Evolutionary conservation across 2,797 vertebrate species (phyloP).

Genomic region (Orestias chungarensis): DNA sequence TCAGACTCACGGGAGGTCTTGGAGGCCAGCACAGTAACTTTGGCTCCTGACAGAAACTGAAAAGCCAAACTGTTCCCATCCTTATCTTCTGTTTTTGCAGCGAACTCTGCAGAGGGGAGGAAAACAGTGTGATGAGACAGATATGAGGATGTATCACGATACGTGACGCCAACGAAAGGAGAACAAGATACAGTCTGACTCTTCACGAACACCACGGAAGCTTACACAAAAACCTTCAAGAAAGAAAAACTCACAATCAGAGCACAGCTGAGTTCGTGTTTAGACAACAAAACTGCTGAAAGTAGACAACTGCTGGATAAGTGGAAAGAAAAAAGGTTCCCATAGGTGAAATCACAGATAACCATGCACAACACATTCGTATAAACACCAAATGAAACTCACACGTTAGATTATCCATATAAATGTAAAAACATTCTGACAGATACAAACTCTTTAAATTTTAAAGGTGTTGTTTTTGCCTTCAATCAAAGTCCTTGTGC

Average conservation of each 20-base stretch:
- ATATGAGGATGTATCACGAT: constrained; percentile 50
- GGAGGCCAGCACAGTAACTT: constrained; percentile 89
- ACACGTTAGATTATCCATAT: constrained; percentile 10
- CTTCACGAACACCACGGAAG: constrained; percentile 30
- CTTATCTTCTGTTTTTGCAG: constrained; percentile 83
- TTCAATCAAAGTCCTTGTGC: neutral
- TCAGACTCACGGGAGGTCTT: constrained; percentile 94
- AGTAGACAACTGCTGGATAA: constrained; percentile 56
- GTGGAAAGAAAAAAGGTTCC: constrained; percentile 28
- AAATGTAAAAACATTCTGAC: constrained; percentile 17
- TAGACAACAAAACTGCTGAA: constrained; percentile 47
- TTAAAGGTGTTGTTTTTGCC: neutral
- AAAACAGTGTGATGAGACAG: constrained; percentile 53
- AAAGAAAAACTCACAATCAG: constrained; percentile 21
- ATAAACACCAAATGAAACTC: constrained; percentile 34
- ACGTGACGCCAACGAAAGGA: constrained; percentile 67
- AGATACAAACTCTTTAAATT: constrained; percentile 8
- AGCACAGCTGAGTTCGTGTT: constrained; percentile 33
- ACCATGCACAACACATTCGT: constrained; percentile 35
- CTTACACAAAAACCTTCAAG: constrained; percentile 31
- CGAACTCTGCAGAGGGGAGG: constrained; percentile 82
- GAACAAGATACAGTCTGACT: constrained; percentile 62
- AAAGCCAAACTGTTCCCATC: constrained; percentile 89
- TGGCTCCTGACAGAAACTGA: constrained; percentile 88
- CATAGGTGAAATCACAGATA: constrained; percentile 26